Base-by-base conservation (phyloP, 1,140 invertebrate genomes). In the Macrobrachium rosenbergii region DNA sequence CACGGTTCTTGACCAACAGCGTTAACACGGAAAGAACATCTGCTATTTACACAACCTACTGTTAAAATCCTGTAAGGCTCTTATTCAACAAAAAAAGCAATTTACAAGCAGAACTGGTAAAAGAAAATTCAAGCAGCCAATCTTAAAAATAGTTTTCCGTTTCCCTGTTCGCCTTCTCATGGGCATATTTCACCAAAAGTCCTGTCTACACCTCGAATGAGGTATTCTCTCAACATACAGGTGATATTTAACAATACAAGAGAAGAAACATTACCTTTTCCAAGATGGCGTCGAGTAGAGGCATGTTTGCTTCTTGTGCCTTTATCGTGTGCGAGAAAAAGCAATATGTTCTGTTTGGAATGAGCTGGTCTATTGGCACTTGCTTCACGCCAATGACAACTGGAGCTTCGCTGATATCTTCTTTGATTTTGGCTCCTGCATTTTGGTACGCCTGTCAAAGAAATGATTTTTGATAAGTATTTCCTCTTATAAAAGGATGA, bases 261-360 rank as follows among this genome's bases (percentile, higher is more conserved):
- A n/a, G 45, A 43, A 23, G n/a, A 23, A 77, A 14, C 5, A 72
- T 91, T 91, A 96, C 95, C 93, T 98, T 98, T 90, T 98, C 97
- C 28, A 99, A 92, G 90, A 99, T 96, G 7, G 98, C 97, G 93
- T 99, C 99, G 79, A 99, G 92, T 69, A 99, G 93, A 0, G 97
- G 95, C 99, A 99, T 99, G 91, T 99, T 99, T 17, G 95, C 96
- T 91, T 99, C 97, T 92, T 99, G 99, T 0, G 98, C 99, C 92
- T 99, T 99, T 89, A 99, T 99, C 0, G 98, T 99, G 91, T 99
- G 99, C 1, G 98, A 99, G 92, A 99, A 99, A 92, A 99, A 97
- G 89, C 97, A 99, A 91, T 99, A 99, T 0, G 98, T 99, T 92
- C 99, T 99, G 90, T 99, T 96, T 0, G 98, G 97, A 82, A 99